Percentiles rank a stretch among this genome's conserved stretches.
phyloP scores from a whole-genome alignment of 1,140 invertebrate genomes.

The Maconellicoccus hirsutus region DNA sequence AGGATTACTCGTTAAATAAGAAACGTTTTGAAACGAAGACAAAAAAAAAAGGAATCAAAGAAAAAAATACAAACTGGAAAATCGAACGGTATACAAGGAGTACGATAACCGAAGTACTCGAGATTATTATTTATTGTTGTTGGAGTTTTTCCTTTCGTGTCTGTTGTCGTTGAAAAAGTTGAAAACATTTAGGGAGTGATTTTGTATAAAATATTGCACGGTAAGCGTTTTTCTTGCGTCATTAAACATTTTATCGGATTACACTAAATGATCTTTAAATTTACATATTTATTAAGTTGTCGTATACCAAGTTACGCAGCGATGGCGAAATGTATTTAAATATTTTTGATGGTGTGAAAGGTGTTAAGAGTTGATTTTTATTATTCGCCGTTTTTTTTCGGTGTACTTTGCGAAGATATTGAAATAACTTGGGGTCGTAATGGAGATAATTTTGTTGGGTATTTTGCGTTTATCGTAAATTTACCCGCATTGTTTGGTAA shows the following conservation, averaged over 20 bases:
- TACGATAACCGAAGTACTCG: background rate
- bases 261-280: background rate
- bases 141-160: background rate
- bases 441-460: too few relatives aligned
- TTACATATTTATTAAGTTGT: conserved; percentile 10
- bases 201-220: background rate
- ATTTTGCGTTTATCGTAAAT: too few relatives aligned
- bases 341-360: background rate
- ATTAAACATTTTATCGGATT: conserved; percentile 9
- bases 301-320: background rate
- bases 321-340: background rate
- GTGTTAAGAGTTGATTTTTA: background rate
- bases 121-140: background rate
- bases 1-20: background rate
- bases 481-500: too few relatives aligned
- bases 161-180: background rate
- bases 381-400: background rate
- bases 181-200: background rate
- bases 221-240: background rate
- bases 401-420: too few relatives aligned
- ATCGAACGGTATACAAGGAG: background rate
- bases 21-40: too few relatives aligned
- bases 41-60: too few relatives aligned
- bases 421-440: too few relatives aligned
- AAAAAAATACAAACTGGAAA: too few relatives aligned